Base-by-base conservation (phyloP, 2,888 invertebrate species). In the Drosophila percnosoma region DNA sequence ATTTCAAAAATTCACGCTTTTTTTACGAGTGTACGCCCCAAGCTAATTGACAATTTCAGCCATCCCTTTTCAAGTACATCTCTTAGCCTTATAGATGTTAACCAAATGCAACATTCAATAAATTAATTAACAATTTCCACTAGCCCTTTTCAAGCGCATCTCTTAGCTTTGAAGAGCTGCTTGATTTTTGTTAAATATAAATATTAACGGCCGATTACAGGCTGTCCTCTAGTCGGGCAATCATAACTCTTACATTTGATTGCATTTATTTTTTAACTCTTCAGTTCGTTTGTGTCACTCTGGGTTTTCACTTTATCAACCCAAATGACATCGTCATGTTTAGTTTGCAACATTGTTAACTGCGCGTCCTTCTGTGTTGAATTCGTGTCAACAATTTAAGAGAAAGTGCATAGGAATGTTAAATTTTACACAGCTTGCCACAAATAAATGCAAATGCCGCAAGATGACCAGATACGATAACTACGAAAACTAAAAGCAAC, bases 341-440 rank as follows among this genome's bases (percentile, higher is more conserved):
- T 40, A 51, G 31, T 57, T 52, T 21, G 13, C n/a, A 69, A 58
- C 52, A 29, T 57, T 38, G 15, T n/a, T 27, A 48, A 5, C 10
- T 11, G 31, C 40, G 18, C 51, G n/a, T n/a, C 38, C 24, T 38
- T 48, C 40, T 55, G 53, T 62, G 58, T 36, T 33, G 34, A 66
- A 66, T 66, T 66, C 58, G 68, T 72, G 68, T 55, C 64, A 76
- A 68, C 34, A 55, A 45, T 55, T 36, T 54, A 27, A 21, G 11
- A 11, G 42, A 55, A 69, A 24, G n/a, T 24, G 24, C 2, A 27
- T 6, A 2, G 13, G 24, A 52, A 61, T 57, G 3, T 61, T 34
- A 1, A 29, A 27, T 34, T 18, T 34, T 29, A 40, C 59, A 58
- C 40, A 65, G 8, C 2, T 24, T 59, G 58, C 29, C 54, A 21